Conservation (phyloP, 2,113 vertebrate genomes). For the Salvator merianae region DNA sequence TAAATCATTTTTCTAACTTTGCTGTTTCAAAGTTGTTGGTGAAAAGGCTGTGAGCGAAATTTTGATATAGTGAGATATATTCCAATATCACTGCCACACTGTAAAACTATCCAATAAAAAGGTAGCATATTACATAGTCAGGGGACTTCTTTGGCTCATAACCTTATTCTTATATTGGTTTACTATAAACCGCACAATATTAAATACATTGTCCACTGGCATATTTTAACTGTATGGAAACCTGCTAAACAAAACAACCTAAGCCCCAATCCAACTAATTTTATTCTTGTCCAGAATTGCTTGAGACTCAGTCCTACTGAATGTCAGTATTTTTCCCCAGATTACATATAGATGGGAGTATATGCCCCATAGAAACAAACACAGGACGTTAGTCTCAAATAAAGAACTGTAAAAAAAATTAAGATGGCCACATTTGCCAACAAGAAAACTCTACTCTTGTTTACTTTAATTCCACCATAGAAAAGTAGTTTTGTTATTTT, state of each 20-base stretch:
- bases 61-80: slow-evolving; percentile 32
- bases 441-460: too few relatives aligned
- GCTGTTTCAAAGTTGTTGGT: slow-evolving; percentile 39
- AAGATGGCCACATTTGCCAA: too few relatives aligned
- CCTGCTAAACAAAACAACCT: slow-evolving; percentile 11
- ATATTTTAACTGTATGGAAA: slow-evolving; percentile 26
- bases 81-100: slow-evolving; percentile 41
- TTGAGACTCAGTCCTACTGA: background rate
- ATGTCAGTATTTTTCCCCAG: background rate
- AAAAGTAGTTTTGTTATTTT: too few relatives aligned
- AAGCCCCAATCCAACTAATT: background rate
- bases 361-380: background rate
- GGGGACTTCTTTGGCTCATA: slow-evolving; percentile 37
- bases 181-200: slow-evolving; percentile 19
- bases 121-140: slow-evolving; percentile 2
- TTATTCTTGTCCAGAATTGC: background rate
- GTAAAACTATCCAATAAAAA: slow-evolving; percentile 54
- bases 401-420: too few relatives aligned
- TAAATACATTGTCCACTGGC: slow-evolving; percentile 34
- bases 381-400: background rate
- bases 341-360: background rate
- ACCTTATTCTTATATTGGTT: slow-evolving; percentile 24
- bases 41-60: slow-evolving; percentile 22
- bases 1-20: slow-evolving; percentile 11
- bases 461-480: too few relatives aligned